Percentiles rank a stretch among this genome's conserved stretches.
These are phyloP conservation scores for Meleagris gallopavo DNA, from an alignment of 2,113 vertebrate species.

Conservation along the genomic window DNA sequence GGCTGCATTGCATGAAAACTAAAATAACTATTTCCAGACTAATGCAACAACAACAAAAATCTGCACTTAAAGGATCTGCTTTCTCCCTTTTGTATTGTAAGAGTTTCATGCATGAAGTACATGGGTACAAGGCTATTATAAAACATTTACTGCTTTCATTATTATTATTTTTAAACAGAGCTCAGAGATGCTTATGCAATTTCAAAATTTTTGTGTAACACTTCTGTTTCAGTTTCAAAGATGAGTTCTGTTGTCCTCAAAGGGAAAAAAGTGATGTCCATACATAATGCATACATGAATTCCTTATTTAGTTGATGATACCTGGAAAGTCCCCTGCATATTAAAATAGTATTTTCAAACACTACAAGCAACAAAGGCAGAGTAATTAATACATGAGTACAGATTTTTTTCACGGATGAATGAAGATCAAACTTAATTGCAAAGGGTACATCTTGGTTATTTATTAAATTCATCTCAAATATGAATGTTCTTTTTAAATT, in stretches of 20 bases:
- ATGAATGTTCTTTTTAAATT: background rate
- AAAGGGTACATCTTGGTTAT: background rate
- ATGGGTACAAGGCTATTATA: background rate
- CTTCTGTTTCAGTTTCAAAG: background rate
- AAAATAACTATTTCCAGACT: background rate
- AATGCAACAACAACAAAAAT: background rate
- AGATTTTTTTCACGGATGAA: background rate
- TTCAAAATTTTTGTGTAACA: background rate
- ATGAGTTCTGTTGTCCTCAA: background rate
- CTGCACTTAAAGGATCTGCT: background rate
- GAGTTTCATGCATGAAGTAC: background rate
- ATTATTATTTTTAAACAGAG: too few species aligned
- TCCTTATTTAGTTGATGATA: background rate
- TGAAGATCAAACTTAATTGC: background rate
- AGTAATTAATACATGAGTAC: background rate
- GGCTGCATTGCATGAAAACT: background rate
- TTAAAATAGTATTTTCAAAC: background rate
- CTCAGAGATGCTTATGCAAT: background rate
- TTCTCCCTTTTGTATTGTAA: background rate
- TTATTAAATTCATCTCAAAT: background rate
- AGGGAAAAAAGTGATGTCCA: background rate
- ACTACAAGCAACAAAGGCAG: background rate
- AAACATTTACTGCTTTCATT: background rate
- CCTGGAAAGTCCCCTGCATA: background rate
- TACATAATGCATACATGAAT: background rate